These are phyloP conservation scores for Scalopus aquaticus DNA, from an alignment of 2,113 vertebrate species.

Conservation along the genomic window DNA sequence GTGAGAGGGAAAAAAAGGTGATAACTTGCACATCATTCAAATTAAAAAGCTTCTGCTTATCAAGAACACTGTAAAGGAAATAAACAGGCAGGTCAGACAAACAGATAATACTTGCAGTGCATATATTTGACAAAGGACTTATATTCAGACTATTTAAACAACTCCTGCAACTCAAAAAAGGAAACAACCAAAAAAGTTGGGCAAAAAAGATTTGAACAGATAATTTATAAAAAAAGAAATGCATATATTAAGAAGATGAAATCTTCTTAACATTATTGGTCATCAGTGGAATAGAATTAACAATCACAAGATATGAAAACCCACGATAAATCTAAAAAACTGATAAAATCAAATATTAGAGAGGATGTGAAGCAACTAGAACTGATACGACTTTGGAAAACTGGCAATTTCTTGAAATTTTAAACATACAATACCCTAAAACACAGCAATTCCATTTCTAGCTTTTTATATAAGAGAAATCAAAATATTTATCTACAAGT, in stretches of 20 bases:
- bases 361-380: not conserved
- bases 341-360: not conserved
- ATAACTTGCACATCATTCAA: not conserved
- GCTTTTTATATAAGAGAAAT: not conserved
- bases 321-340: not conserved
- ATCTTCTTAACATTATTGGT: not conserved
- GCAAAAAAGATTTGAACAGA: constrained; percentile 24
- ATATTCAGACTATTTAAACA: not conserved
- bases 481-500: not conserved
- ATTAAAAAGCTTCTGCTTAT: not conserved
- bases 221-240: not conserved
- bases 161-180: not conserved
- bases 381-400: not conserved
- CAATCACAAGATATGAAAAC: not conserved
- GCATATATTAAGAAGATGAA: not conserved
- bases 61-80: not conserved
- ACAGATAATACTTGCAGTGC: not conserved
- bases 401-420: not conserved
- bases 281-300: not conserved
- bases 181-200: not conserved
- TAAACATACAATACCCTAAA: not conserved
- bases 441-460: not conserved
- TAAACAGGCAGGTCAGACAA: not conserved
- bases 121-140: not conserved
- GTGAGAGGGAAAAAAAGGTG: not conserved